A percentile compares a stretch with the other conserved stretches of the same genome.
Evolutionary conservation across 2,797 vertebrate genomes (phyloP).

Genomic region (Furcifer pardalis): DNA sequence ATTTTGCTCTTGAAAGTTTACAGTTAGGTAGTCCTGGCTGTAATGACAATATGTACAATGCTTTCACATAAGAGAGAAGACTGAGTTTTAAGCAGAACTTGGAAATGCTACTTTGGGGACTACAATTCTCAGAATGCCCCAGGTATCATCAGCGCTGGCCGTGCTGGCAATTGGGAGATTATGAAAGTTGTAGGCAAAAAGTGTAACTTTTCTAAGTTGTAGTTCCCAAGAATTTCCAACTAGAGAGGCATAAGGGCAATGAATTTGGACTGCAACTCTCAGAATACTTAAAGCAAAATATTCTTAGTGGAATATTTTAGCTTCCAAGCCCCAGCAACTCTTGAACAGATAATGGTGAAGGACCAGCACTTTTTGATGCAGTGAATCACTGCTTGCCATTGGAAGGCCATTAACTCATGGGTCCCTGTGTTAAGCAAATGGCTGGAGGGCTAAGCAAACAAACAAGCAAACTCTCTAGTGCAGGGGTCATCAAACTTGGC

Average conservation of each 20-base stretch:
- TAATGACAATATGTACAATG: background rate
- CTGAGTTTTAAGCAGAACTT: background rate
- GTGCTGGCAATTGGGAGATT: too few species aligned
- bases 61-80: conserved; percentile 19
- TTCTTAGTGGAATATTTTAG: background rate
- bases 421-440: too few species aligned
- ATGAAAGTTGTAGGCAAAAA: too few species aligned
- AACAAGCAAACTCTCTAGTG: background rate
- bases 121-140: too few species aligned
- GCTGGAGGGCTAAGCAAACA: too few species aligned
- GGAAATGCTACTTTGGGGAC: too few species aligned
- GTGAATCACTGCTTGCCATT: background rate
- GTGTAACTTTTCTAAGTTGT: too few species aligned
- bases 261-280: too few species aligned
- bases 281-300: too few species aligned
- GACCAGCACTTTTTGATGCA: background rate
- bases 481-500: too few species aligned
- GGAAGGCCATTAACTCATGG: background rate
- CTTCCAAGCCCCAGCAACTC: background rate
- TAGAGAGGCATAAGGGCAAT: background rate
- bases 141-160: too few species aligned
- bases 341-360: background rate
- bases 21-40: conserved; percentile 26
- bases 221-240: background rate
- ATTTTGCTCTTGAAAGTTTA: conserved; percentile 40